phyloP scores from a whole-genome alignment of 2,113 vertebrate genomes.

The Vidua macroura region DNA sequence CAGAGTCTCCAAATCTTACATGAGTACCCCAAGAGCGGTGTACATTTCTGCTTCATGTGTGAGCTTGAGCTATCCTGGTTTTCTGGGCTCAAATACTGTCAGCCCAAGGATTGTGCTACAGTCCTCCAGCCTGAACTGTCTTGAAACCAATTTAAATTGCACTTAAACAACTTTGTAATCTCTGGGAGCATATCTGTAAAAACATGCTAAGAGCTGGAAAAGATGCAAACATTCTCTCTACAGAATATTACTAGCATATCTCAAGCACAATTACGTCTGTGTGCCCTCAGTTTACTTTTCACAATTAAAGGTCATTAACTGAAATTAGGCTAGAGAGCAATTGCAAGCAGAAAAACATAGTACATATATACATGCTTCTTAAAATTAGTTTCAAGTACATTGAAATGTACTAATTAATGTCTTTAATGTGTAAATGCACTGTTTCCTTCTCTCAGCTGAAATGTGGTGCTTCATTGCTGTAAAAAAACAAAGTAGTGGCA shows the following conservation, averaged over 20 bases:
- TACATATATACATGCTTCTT: conserved; percentile 38
- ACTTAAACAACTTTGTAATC: neutral
- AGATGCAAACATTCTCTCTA: neutral
- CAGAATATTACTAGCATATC: neutral
- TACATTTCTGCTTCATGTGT: neutral
- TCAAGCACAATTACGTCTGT: neutral
- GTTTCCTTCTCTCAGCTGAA: neutral
- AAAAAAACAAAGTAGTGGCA: neutral
- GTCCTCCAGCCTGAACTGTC: neutral
- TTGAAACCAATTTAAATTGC: neutral
- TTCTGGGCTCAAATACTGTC: neutral
- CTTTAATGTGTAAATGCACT: conserved; percentile 25
- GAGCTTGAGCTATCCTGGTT: neutral
- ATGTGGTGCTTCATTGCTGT: neutral
- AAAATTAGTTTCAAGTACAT: conserved; percentile 24
- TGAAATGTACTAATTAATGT: conserved; percentile 35
- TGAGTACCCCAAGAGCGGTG: neutral
- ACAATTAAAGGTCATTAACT: conserved; percentile 24
- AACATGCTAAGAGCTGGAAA: neutral
- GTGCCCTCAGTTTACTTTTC: neutral
- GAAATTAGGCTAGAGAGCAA: neutral
- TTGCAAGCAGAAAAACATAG: conserved; percentile 23
- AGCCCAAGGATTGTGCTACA: neutral
- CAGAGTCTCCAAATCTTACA: neutral
- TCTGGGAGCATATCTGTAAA: neutral